Percentiles rank a stretch among this genome's conserved stretches.
phyloP scores from a whole-genome alignment of 2,888 invertebrate genomes.

The Drosophila planitibia region DNA sequence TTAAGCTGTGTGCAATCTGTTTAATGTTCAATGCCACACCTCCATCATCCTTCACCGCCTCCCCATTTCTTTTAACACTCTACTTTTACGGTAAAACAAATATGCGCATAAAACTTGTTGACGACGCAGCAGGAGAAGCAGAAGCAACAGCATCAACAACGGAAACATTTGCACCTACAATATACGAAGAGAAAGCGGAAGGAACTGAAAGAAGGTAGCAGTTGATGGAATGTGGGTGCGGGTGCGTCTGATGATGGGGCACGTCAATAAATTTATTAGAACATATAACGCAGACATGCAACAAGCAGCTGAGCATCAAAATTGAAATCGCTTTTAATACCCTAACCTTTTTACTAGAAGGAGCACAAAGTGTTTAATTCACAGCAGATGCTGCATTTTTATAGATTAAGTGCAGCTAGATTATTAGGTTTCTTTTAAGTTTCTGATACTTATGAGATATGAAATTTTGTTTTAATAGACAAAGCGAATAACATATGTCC shows the following conservation, averaged over 20 bases:
- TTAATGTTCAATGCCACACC: slow-evolving; percentile 38
- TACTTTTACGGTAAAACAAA: slow-evolving; percentile 64
- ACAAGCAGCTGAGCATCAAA: slow-evolving; percentile 52
- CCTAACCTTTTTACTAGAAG: slow-evolving; percentile 3
- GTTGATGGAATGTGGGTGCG: slow-evolving; percentile 46
- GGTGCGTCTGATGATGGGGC: slow-evolving; percentile 34
- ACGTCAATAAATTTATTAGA: slow-evolving; percentile 53
- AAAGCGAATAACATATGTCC: not conserved
- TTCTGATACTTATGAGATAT: not conserved
- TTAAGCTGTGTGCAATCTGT: slow-evolving; percentile 74
- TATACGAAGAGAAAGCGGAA: not conserved
- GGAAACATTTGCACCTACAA: slow-evolving; percentile 56
- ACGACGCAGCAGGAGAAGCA: slow-evolving; percentile 24
- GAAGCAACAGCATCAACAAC: slow-evolving; percentile 37
- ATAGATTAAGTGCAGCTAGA: not conserved
- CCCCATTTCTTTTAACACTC: slow-evolving; percentile 22
- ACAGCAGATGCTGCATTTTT: not conserved
- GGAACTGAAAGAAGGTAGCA: slow-evolving; percentile 19
- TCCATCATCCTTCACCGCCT: not conserved
- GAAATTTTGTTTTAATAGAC: not conserved
- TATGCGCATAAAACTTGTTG: slow-evolving; percentile 71
- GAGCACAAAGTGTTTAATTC: not conserved
- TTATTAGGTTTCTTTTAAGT: not conserved
- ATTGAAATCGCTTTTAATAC: slow-evolving; percentile 39
- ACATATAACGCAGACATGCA: slow-evolving; percentile 39